Base-by-base conservation (phyloP, 2,797 vertebrate genomes). In the Platyrinchus mystaceus region DNA sequence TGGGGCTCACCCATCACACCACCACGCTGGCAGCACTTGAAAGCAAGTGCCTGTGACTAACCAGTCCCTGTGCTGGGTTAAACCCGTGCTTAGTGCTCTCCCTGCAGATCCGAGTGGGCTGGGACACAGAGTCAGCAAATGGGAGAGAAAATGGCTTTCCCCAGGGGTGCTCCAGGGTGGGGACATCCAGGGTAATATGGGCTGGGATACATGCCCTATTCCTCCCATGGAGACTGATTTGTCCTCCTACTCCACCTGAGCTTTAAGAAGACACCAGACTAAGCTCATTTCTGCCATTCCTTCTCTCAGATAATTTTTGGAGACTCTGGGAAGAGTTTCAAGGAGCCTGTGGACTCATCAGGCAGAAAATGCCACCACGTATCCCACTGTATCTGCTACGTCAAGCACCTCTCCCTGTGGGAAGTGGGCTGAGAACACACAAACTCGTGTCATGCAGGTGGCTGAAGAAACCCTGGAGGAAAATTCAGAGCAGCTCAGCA, bases 11-110 rank as follows among this genome's bases (percentile, higher is more conserved):
- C 84, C 94, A 88, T 59, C 62, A 13, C 90, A 76, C 22, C 76
- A 23, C 62, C 74, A 68, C 7, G 21, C 91, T 96, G 89, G 94
- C 93, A 93, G 34, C 55, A 50, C 87, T 84, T 87, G 84, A 78
- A 93, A 92, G 89, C 14, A 9, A 89, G 58, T 1, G 70, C 34
- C 77, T 86, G 6, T 89, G 93, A 81, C 52, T 92, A 86, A 94
- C 22, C 64, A 59, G 32, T 13, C 44, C 30, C 68, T 24, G 34
- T 0, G 47, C 68, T 47, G 46, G 84, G 77, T 78, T 71, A 84
- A 80, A 70, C 52, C 74, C 2, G 1, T 6, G 76, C 69, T 74
- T 8, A 3, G 46, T 50, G 68, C 74, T 75, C 69, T 66, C 77
- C 73, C 70, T 74, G 91, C 60, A 46, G 11, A 20, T 58, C 36